Conservation (phyloP, 1,140 invertebrate genomes). For the Drosophila subobscura region DNA sequence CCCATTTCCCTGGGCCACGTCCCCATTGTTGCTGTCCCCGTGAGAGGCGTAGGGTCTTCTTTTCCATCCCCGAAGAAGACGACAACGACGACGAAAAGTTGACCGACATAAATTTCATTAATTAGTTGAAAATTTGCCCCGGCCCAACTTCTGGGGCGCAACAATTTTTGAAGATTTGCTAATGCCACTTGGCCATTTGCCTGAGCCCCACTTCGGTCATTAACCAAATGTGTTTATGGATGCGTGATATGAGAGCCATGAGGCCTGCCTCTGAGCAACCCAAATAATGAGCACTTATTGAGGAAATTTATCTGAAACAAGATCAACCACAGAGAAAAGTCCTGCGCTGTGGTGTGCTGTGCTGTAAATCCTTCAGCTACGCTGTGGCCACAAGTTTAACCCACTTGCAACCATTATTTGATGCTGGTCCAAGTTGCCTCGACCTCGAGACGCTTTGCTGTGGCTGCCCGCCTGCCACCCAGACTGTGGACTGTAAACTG, state of each 20-base stretch:
- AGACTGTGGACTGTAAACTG: too few species aligned
- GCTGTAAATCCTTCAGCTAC: too few species aligned
- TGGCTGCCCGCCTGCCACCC: neutral
- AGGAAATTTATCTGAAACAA: slow-evolving; percentile 15
- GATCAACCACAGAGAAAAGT: slow-evolving; percentile 19
- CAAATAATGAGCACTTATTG: slow-evolving; percentile 2
- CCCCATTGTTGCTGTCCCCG: slow-evolving; percentile 3
- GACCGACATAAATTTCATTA: slow-evolving; percentile 76
- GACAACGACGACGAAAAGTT: slow-evolving; percentile 42
- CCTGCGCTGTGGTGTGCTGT: neutral
- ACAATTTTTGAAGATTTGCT: slow-evolving; percentile 69
- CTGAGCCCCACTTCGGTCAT: slow-evolving; percentile 45
- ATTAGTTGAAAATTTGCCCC: slow-evolving; percentile 64
- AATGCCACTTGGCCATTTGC: slow-evolving; percentile 48
- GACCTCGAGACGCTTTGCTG: slow-evolving; percentile 20
- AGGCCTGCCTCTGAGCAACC: neutral
- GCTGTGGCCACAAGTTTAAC: slow-evolving; percentile 13
- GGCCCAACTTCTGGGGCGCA: slow-evolving; percentile 25
- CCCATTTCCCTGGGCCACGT: slow-evolving; percentile 27
- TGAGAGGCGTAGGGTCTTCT: neutral
- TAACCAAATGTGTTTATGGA: slow-evolving; percentile 61
- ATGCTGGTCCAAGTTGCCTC: too few species aligned
- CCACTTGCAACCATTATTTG: slow-evolving; percentile 27
- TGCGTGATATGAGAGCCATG: slow-evolving; percentile 18
- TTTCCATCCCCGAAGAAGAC: slow-evolving; percentile 3